Evolutionary conservation across 2,888 invertebrate genomes (phyloP), one percentile per base, ranked within the genome.

Genomic region (Colostygia pectinataria): DNA sequence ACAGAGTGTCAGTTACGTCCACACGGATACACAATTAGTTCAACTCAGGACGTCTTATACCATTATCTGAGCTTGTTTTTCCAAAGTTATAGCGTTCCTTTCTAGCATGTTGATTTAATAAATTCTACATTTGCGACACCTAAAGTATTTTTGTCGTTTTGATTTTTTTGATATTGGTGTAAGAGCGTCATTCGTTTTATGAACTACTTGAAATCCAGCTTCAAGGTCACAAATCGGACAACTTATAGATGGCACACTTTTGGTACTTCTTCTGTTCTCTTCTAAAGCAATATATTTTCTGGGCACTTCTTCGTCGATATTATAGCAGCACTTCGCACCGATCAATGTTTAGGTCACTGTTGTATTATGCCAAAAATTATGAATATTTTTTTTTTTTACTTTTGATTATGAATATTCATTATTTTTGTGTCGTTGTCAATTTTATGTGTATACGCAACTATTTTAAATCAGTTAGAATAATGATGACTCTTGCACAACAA

Each of bases 171-270:
- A 55, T 53, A 52, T 58, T 57, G 55, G 43, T 58, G 52, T 46
- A 56, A 51, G 36, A 55, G 53, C 32, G 51, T 55, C 51, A 52
- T 49, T 51, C 36, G 56, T 57, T 54, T 55, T 47, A 57, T 67
- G 68, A 68, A 69, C 67, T 68, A 64, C 66, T 66, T 65, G 62
- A 68, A 67, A 61, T 59, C 55, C 67, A 69, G 66, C 64, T 62
- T 55, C 56, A 59, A 65, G 61, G 63, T 67, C 69, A 75, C 75
- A 71, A 65, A 66, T 66, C 71, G 71, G 68, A 71, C 71, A 70
- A 72, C 77, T 64, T 73, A 65, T 71, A 73, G 67, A 62, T 63
- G 78, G 85, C 86, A 87, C 83, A 70, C 71, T 74, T 80, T 66
- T 76, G 50, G 50, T 54, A 42, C 51, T 50, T 61, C 62, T 65